Base-by-base conservation (phyloP, 2,888 invertebrate genomes). In the Amphipyra berbera region DNA sequence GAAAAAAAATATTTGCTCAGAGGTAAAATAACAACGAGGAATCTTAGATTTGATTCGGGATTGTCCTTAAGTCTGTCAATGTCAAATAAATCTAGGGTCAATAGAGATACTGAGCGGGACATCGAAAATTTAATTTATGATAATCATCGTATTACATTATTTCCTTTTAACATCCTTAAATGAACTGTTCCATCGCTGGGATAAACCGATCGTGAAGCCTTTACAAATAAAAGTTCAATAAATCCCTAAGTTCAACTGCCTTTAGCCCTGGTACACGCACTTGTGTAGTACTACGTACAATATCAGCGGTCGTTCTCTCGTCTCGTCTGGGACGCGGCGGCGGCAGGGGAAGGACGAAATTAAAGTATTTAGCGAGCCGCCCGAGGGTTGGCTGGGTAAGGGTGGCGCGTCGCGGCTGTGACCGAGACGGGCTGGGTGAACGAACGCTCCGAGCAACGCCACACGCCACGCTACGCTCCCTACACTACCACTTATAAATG, bases 281-380 rank as follows among this genome's bases (percentile, higher is more conserved):
- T 33, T 45, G 44, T 21, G 21, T 21, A 21, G 30, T 42, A 48
- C 21, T 61, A 48, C 54, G 47, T 60, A 54, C 33, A 40, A 45
- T 54, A 42, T 53, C 37, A 61, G 65, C 84, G 72, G 82, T 77
- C 82, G 78, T 78, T 65, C 79, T 74, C 77, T 78, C 74, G 82
- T 79, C 76, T 78, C 73, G 85, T 80, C 79, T 84, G 84, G 78
- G 81, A 77, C 80, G 80, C 64, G 65, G 74, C 64, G 65, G 74
- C 73, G 74, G 79, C 82, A 78, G 82, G 85, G 87, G 83, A 82
- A 86, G 87, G 85, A 84, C 86, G 78, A 86, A 85, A 87, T 86
- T 79, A 78, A 82, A 79, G 78, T 85, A 86, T 87, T 82, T 87
- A 87, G 83, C 80, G 83, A 78, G 76, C 79, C 73, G 60, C 65